phyloP scores from a whole-genome alignment of 2,888 invertebrate species.

The Euphydryas editha region DNA sequence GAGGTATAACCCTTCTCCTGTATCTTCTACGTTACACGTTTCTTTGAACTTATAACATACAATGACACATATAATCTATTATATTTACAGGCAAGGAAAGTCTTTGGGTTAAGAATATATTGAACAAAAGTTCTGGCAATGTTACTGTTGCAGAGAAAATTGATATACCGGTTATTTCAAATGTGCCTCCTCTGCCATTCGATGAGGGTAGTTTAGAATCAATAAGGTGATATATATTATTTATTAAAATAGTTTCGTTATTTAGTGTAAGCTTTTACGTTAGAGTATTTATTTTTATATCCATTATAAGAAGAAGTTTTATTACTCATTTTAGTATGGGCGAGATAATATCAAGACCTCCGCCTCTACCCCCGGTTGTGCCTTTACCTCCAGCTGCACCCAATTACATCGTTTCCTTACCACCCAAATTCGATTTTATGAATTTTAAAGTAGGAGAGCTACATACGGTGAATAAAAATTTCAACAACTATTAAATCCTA shows the following conservation, averaged over 20 bases:
- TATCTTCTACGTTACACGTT: no score
- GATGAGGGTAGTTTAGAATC: constrained; percentile 45
- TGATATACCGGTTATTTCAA: constrained; percentile 18
- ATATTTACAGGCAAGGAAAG: constrained; percentile 48
- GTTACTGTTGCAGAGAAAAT: constrained; percentile 29
- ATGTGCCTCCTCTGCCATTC: not conserved
- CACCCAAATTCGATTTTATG: constrained; percentile 60
- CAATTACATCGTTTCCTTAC: constrained; percentile 60
- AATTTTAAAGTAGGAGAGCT: constrained; percentile 63
- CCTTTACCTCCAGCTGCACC: constrained; percentile 40
- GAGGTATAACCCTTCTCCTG: no score
- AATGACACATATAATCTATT: no score
- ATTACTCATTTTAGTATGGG: constrained; percentile 51
- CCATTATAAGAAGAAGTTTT: no score
- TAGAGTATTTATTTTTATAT: no score
- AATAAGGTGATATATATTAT: constrained; percentile 43
- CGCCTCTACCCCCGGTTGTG: constrained; percentile 32
- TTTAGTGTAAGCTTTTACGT: no score
- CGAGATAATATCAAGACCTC: constrained; percentile 36
- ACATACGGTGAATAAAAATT: constrained; percentile 53
- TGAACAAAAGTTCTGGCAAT: constrained; percentile 59
- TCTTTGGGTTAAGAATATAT: constrained; percentile 65
- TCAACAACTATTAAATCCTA: no score
- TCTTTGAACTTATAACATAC: no score
- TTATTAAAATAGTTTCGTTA: not conserved